A percentile compares a stretch with the other conserved stretches of the same genome.
Conservation (phyloP, 2,113 vertebrate species). For the Leucopsar rothschildi region DNA sequence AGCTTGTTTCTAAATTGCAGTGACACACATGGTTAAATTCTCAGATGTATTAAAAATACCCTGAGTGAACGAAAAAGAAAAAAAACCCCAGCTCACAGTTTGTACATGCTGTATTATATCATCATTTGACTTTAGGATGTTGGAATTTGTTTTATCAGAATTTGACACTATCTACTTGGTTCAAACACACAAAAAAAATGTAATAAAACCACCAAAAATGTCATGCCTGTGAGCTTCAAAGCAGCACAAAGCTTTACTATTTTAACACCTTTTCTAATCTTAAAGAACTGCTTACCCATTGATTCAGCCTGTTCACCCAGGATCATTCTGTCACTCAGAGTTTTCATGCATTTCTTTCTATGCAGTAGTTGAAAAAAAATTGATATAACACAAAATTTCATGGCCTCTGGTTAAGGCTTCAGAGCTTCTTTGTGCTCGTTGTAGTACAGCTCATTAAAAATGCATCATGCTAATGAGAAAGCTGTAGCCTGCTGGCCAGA, state of each 20-base stretch:
- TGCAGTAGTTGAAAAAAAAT: background rate
- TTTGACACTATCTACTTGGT: constrained; percentile 54
- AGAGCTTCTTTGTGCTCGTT: background rate
- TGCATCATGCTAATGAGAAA: background rate
- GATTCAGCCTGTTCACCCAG: background rate
- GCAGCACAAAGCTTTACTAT: background rate
- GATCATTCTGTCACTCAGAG: background rate
- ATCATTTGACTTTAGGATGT: constrained; percentile 9
- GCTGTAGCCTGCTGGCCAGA: background rate
- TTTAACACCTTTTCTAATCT: background rate
- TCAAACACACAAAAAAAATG: background rate
- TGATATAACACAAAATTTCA: background rate
- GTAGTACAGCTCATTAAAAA: background rate
- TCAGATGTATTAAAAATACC: constrained; percentile 26
- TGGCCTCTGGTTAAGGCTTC: background rate
- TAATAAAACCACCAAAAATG: background rate
- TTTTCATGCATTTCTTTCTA: background rate
- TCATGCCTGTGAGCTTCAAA: background rate
- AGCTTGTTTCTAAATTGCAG: constrained; percentile 13
- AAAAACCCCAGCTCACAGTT: background rate
- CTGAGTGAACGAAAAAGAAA: background rate
- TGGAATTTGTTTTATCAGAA: constrained; percentile 34
- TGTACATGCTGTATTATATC: constrained; percentile 17
- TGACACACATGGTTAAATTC: background rate
- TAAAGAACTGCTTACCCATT: background rate